phyloP scores from a whole-genome alignment of 2,888 invertebrate genomes.

The Hanleya hanleyi region DNA sequence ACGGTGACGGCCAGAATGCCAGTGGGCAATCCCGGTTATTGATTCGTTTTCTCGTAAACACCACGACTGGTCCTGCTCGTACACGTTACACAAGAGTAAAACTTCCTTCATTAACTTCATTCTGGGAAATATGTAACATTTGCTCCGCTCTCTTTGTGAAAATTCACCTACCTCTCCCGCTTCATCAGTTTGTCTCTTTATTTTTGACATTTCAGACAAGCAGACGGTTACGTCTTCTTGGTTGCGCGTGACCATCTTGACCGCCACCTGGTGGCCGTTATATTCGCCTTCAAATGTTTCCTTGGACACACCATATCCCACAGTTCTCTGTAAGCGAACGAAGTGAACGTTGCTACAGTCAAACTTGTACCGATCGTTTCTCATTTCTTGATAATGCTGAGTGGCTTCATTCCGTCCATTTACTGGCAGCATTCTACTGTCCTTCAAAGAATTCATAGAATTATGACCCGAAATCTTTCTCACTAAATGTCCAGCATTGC shows the following conservation, averaged over 20 bases:
- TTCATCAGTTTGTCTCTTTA: neutral
- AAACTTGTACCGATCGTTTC: no score
- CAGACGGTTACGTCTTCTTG: conserved; percentile 63
- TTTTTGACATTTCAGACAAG: conserved; percentile 44
- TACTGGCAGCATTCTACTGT: no score
- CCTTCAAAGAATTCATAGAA: no score
- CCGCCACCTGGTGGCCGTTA: conserved; percentile 54
- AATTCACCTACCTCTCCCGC: neutral
- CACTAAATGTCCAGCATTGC: no score
- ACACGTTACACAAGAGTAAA: conserved; percentile 56
- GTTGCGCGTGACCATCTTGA: conserved; percentile 70
- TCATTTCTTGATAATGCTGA: no score
- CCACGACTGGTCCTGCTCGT: no score
- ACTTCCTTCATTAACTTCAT: conserved; percentile 71
- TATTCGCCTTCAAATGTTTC: conserved; percentile 64
- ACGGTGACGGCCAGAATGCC: no score
- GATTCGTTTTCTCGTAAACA: no score
- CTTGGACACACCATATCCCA: conserved; percentile 69
- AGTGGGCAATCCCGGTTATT: no score
- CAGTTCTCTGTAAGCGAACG: conserved; percentile 58
- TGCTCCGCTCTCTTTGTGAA: neutral
- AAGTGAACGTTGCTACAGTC: conserved; percentile 63
- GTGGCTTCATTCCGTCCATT: no score
- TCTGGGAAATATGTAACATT: conserved; percentile 62
- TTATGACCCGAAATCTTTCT: no score